Base-by-base conservation (phyloP, 2,113 vertebrate genomes). In the Tonatia bakeri region DNA sequence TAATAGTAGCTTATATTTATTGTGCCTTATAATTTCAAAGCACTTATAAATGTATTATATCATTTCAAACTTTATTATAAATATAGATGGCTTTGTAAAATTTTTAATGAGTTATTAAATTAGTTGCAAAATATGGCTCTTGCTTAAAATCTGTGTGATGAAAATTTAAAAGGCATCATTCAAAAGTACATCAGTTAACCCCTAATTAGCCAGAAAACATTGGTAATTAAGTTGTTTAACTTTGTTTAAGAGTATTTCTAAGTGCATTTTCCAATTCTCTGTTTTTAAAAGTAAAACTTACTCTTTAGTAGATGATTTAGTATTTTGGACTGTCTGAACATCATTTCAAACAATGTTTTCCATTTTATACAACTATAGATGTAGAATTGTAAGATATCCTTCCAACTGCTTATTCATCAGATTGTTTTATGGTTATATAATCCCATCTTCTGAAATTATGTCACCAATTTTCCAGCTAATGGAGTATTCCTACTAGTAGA, bases 321-420 rank as follows among this genome's bases (percentile, higher is more conserved):
- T 80, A 67, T 89, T 22, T 95, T 86, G 19, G 38, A 86, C 56
- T 52, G 31, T 19, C 33, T 79, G 14, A 64, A 54, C 16, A 45
- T 82, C 20, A 85, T 86, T 88, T 72, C 85, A 28, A 92, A 72
- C 28, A 61, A 22, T 11, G 89, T 56, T 91, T 96, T 95, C 92
- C 52, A 75, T 83, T 87, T 31, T 4, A 67, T 28, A 50, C 3
- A 69, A 64, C 22, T 96, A 40, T 52, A 87, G 38, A 86, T 80
- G 72, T 0, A 67, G 14, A 91, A 80, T 17, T 54, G 1, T 61
- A 85, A 84, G 33, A 19, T 75, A 83, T 50, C 92, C 95, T 92
- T 22, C 11, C 81, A 89, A 36, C 38, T 70, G 13, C 38, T 83
- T 80, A 50, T 38, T n/a, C 67, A 54, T 82, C 14, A 83, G 16